Conservation (phyloP, 2,888 invertebrate species). For the Ornithoptera priamus region DNA sequence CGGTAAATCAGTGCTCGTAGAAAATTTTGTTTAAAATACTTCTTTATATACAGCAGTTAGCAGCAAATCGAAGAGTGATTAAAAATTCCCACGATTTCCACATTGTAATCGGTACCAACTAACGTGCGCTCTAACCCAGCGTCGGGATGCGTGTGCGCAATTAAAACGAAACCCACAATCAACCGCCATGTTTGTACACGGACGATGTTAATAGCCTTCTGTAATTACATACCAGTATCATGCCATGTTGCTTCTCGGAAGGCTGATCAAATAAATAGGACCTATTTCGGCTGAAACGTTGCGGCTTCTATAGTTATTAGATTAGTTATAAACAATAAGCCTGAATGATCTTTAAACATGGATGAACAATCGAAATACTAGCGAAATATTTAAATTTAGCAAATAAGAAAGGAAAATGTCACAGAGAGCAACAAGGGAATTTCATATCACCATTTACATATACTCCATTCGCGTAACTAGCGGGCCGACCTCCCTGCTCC, state of each 20-base stretch:
- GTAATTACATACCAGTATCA: slow-evolving; percentile 78
- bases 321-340: neutral
- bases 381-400: neutral
- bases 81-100: slow-evolving; percentile 57
- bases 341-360: neutral
- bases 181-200: slow-evolving; percentile 80
- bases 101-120: slow-evolving; percentile 52
- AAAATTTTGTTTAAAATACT: neutral
- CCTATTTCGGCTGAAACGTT: slow-evolving; percentile 59
- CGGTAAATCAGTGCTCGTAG: neutral
- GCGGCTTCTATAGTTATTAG: slow-evolving; percentile 35
- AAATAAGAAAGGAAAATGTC: slow-evolving; percentile 47
- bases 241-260: slow-evolving; percentile 76
- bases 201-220: slow-evolving; percentile 77
- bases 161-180: slow-evolving; percentile 79
- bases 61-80: slow-evolving; percentile 66
- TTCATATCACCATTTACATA: slow-evolving; percentile 57
- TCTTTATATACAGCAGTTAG: neutral
- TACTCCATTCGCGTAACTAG: slow-evolving; percentile 60
- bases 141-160: slow-evolving; percentile 78
- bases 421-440: slow-evolving; percentile 57
- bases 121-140: slow-evolving; percentile 59
- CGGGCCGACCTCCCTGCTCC: slow-evolving; percentile 63
- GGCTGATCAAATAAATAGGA: slow-evolving; percentile 77
- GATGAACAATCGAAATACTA: neutral